A percentile compares a stretch with the other conserved stretches of the same genome.
Conservation (phyloP, 2,888 invertebrate species). For the Quadriops clusia region DNA sequence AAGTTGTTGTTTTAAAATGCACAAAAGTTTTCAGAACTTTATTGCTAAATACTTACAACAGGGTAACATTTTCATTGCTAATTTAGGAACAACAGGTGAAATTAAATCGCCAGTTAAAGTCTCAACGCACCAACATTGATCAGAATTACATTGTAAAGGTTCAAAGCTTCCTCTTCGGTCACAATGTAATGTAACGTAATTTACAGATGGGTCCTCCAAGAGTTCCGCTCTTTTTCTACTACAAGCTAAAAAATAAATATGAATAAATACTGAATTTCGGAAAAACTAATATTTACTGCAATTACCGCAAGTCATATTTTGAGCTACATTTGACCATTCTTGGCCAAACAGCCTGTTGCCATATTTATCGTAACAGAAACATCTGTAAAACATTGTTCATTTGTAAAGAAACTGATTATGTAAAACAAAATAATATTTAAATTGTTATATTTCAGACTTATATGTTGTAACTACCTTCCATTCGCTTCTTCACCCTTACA, state of each 20-base stretch:
- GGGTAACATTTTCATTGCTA: slow-evolving; percentile 46
- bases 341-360: slow-evolving; percentile 56
- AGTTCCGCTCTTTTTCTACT: slow-evolving; percentile 47
- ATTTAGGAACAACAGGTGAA: slow-evolving; percentile 44
- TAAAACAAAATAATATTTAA: slow-evolving; percentile 1
- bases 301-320: slow-evolving; percentile 56
- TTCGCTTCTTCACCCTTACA: slow-evolving; percentile 18
- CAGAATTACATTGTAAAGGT: slow-evolving; percentile 52
- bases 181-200: slow-evolving; percentile 50
- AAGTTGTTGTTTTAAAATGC: no score
- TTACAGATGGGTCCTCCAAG: slow-evolving; percentile 27
- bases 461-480: slow-evolving; percentile 8
- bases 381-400: slow-evolving; percentile 33
- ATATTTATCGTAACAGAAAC: slow-evolving; percentile 49
- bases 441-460: slow-evolving; percentile 11
- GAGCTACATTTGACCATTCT: slow-evolving; percentile 44
- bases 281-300: slow-evolving; percentile 42
- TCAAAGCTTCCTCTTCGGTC: slow-evolving; percentile 54
- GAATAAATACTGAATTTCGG: neutral
- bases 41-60: slow-evolving; percentile 51
- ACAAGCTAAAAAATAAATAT: slow-evolving; percentile 39
- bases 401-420: no score
- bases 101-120: slow-evolving; percentile 46
- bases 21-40: slow-evolving; percentile 5
- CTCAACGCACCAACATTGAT: slow-evolving; percentile 58